phyloP scores from a whole-genome alignment of 2,113 vertebrate species.

The Ochotona curzoniae region DNA sequence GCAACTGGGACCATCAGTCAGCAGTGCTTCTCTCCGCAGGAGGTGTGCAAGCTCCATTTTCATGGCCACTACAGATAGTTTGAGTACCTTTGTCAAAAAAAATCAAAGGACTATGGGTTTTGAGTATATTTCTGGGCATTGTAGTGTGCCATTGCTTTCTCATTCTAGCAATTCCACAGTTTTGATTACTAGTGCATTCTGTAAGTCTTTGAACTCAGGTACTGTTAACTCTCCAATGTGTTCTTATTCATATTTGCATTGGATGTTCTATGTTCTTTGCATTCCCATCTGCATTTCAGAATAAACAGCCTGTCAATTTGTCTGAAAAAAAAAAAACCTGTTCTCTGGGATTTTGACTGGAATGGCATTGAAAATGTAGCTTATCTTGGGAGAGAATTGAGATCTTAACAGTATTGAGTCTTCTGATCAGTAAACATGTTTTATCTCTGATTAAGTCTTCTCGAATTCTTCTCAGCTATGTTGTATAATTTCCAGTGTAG shows the following conservation, averaged over 20 bases:
- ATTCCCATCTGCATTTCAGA: background rate
- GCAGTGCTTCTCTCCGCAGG: background rate
- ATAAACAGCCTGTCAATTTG: constrained; percentile 2
- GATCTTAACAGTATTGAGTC: background rate
- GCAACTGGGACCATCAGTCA: background rate
- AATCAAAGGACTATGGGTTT: background rate
- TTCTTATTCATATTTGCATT: constrained; percentile 4
- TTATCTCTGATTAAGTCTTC: background rate
- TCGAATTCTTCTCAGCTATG: constrained; percentile 14
- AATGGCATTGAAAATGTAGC: background rate
- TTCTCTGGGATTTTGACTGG: background rate
- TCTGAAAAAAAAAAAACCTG: background rate
- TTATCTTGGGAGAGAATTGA: background rate
- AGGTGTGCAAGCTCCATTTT: background rate
- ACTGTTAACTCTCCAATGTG: constrained; percentile 12
- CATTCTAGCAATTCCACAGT: background rate
- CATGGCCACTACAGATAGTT: background rate
- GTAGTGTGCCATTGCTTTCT: background rate
- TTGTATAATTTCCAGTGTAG: background rate
- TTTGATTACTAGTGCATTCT: constrained; percentile 6
- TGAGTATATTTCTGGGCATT: background rate
- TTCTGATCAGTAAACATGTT: background rate
- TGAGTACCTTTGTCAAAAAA: constrained; percentile 21
- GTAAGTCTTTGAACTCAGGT: background rate
- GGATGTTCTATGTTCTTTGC: background rate